phyloP scores from a whole-genome alignment of 2,888 invertebrate genomes.

The Diarsia mendica region DNA sequence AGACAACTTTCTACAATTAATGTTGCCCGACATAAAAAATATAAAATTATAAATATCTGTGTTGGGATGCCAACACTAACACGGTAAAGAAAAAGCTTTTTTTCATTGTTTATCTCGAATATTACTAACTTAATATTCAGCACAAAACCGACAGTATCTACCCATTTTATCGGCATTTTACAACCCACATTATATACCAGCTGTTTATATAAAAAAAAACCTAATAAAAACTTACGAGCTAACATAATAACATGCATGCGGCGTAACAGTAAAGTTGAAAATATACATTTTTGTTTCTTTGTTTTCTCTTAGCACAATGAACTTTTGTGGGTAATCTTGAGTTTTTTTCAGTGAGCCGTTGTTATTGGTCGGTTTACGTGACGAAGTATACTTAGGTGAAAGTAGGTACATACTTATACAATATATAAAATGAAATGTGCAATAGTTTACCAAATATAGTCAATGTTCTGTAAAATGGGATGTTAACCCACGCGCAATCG shows the following conservation, averaged over 20 bases:
- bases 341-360: constrained; percentile 55
- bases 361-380: constrained; percentile 52
- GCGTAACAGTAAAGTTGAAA: constrained; percentile 65
- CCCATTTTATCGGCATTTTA: constrained; percentile 44
- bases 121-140: constrained; percentile 20
- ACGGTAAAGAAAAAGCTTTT: too few relatives aligned
- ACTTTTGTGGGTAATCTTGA: constrained; percentile 50
- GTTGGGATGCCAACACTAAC: too few relatives aligned
- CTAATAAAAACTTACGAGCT: constrained; percentile 71
- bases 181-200: constrained; percentile 51
- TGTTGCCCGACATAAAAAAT: too few relatives aligned
- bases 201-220: constrained; percentile 67
- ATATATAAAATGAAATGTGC: constrained; percentile 9
- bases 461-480: not conserved
- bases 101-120: not conserved
- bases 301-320: constrained; percentile 56
- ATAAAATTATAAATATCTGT: too few relatives aligned
- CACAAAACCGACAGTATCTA: constrained; percentile 3
- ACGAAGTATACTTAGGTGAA: not conserved
- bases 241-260: constrained; percentile 68
- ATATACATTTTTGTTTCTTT: constrained; percentile 56
- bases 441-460: not conserved
- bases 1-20: too few relatives aligned
- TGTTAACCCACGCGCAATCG: not conserved
- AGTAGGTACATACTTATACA: not conserved